Evolutionary conservation across 2,797 vertebrate species (phyloP).

Genomic region (Amniataba percoides): DNA sequence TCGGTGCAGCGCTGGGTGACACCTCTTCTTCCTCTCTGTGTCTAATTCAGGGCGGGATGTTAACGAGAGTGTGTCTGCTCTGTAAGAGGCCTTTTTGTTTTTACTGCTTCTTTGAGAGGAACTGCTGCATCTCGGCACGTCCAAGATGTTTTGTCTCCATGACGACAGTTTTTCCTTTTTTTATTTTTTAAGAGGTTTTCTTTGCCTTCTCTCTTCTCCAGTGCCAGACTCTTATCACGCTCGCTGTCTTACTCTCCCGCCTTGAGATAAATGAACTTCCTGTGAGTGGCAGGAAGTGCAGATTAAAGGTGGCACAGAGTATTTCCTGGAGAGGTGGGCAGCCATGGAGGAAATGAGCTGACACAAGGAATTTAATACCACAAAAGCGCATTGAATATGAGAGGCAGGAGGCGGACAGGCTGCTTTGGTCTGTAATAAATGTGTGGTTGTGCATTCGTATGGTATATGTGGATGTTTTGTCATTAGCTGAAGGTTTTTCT

Average conservation of each 20-base stretch:
- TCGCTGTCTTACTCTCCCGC: conserved; percentile 26
- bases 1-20: conserved; percentile 4
- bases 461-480: conserved; percentile 9
- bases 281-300: conserved; percentile 66
- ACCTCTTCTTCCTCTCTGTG: conserved; percentile 35
- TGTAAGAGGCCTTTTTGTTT: conserved; percentile 54
- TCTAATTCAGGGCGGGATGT: conserved; percentile 34
- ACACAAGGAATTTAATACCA: conserved; percentile 64
- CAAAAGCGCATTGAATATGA: conserved; percentile 46
- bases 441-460: conserved; percentile 12
- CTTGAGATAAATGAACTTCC: conserved; percentile 67
- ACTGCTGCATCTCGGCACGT: conserved; percentile 18
- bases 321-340: conserved; percentile 62
- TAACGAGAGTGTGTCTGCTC: conserved; percentile 48
- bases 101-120: conserved; percentile 51
- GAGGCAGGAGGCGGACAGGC: conserved; percentile 21
- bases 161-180: conserved; percentile 30
- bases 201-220: conserved; percentile 10
- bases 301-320: conserved; percentile 69
- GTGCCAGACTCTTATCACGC: conserved; percentile 33
- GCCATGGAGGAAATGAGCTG: conserved; percentile 71
- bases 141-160: conserved; percentile 60
- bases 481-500: conserved; percentile 23
- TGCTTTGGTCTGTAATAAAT: conserved; percentile 37
- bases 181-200: conserved; percentile 28